Conservation (phyloP, 1,140 invertebrate species). For the Musca vetustissima region DNA sequence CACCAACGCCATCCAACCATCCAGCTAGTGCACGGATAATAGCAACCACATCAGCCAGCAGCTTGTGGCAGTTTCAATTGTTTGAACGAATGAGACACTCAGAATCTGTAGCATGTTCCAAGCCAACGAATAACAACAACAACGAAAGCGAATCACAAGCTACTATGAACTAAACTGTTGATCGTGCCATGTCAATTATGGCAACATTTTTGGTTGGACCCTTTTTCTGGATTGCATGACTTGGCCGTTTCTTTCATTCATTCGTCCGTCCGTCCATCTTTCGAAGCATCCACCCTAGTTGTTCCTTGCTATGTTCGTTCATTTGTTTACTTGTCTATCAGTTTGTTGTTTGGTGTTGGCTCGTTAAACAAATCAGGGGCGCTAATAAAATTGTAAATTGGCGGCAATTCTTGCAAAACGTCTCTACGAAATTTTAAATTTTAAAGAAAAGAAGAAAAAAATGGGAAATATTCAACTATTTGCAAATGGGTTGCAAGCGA, state of each 20-base stretch:
- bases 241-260: neutral
- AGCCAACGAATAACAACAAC: no score
- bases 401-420: constrained; percentile 16
- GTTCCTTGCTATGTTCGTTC: neutral
- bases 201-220: constrained; percentile 14
- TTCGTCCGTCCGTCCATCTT: no score
- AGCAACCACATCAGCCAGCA: no score
- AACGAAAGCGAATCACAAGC: no score
- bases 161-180: constrained; percentile 15
- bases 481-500: neutral
- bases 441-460: no score
- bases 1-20: no score
- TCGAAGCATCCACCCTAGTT: no score
- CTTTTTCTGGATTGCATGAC: constrained; percentile 1
- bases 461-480: no score
- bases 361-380: constrained; percentile 21
- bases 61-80: no score
- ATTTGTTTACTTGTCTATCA: neutral
- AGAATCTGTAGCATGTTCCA: constrained; percentile 2
- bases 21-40: no score
- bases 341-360: neutral
- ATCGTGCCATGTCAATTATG: constrained; percentile 22
- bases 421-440: no score
- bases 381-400: constrained; percentile 24
- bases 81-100: no score